Conservation (phyloP, 1,140 invertebrate species). For the Elysia chlorotica region DNA sequence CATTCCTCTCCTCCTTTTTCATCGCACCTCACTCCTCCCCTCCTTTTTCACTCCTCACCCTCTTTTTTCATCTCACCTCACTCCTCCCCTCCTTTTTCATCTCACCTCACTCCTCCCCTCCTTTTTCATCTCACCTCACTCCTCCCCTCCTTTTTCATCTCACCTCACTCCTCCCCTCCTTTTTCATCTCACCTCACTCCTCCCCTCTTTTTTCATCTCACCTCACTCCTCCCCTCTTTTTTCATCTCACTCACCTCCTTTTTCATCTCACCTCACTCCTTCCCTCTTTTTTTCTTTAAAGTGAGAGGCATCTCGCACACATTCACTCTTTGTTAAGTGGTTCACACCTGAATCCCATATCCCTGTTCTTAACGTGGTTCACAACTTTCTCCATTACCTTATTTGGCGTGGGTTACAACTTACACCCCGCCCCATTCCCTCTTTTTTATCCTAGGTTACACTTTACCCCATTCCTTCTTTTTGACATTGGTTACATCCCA, state of each 20-base stretch:
- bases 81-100: neutral
- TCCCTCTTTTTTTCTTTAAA: too few species aligned
- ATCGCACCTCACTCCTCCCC: neutral
- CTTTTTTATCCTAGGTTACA: neutral
- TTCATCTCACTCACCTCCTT: neutral
- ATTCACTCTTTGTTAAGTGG: too few species aligned
- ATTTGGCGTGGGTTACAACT: too few species aligned
- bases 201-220: too few species aligned
- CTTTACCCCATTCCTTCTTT: too few species aligned
- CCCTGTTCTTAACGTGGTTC: too few species aligned
- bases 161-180: neutral
- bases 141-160: neutral
- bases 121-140: neutral
- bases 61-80: neutral
- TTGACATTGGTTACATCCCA: neutral
- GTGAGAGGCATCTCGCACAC: too few species aligned
- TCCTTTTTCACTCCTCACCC: neutral
- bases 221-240: too few species aligned
- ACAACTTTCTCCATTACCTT: too few species aligned
- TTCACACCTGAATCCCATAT: too few species aligned
- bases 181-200: too few species aligned
- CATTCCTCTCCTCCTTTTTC: neutral
- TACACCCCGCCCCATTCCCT: too few species aligned
- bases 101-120: neutral
- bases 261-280: neutral